These are phyloP conservation scores for Cephalopholis sonnerati DNA, from an alignment of 2,113 vertebrate species.

Conservation along the genomic window DNA sequence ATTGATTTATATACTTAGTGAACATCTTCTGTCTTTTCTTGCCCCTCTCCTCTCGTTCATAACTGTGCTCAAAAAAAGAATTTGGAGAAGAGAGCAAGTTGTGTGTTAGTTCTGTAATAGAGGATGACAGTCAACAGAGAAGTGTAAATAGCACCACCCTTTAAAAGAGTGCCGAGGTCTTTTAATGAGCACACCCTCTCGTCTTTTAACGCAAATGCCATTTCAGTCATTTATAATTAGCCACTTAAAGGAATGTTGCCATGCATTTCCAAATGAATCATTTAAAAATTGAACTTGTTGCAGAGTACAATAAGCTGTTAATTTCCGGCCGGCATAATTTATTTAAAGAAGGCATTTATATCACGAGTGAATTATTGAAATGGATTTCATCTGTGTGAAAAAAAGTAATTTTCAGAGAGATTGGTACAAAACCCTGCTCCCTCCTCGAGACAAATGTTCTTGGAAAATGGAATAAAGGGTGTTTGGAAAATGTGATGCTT, in stretches of 20 bases:
- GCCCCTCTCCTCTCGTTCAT: background rate
- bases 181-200: conserved; percentile 54
- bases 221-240: conserved; percentile 76
- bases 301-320: conserved; percentile 57
- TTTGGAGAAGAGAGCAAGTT: conserved; percentile 20
- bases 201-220: conserved; percentile 51
- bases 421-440: conserved; percentile 14
- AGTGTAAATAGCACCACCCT: conserved; percentile 45
- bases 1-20: conserved; percentile 42
- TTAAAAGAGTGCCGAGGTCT: conserved; percentile 34
- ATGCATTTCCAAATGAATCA: conserved; percentile 67
- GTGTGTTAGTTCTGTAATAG: conserved; percentile 54
- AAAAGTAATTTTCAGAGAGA: conserved; percentile 11
- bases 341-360: conserved; percentile 36
- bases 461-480: conserved; percentile 45
- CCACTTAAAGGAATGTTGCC: conserved; percentile 53
- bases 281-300: conserved; percentile 56
- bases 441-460: conserved; percentile 17
- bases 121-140: conserved; percentile 47
- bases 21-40: background rate
- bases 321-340: conserved; percentile 37
- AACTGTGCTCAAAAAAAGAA: conserved; percentile 13
- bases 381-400: conserved; percentile 11
- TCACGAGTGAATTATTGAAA: conserved; percentile 53
- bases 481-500: conserved; percentile 43